Base-by-base conservation (phyloP, 2,888 invertebrate genomes). In the Smittia sp. region DNA sequence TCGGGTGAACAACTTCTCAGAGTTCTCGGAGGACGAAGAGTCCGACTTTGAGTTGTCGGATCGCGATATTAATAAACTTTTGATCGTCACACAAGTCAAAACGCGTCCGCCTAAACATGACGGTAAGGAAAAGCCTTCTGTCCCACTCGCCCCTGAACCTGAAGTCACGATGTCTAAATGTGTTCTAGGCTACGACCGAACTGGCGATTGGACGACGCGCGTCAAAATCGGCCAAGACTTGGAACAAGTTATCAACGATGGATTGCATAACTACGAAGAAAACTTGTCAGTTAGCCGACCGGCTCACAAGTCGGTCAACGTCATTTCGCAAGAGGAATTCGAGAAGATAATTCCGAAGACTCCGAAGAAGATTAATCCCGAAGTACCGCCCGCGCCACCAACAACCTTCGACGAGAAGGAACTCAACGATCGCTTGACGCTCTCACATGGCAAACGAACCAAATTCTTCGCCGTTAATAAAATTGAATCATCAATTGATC, bases 401-500 rank as follows among this genome's bases (percentile, higher is more conserved):
- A 85, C 87, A 9, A 81, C 85, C 75, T 78, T 82, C 76, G 22
- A 76, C 77, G 39, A 77, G 75, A 39, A 76, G 67, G 46, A 75
- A 74, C 2, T 77, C 78, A 74, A 77, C 76, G n/a, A 38, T 22
- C 62, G 62, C 6, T 41, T 74, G 7, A 68, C 38, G n/a, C n/a
- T 62, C 9, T 69, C 69, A 11, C 46, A 39, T 39, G 70, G 76
- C 38, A 79, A 89, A 1, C 88, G 89, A 76, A 91, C 91, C 22
- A 86, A 97, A 73, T 98, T 98, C 86, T 98, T 96, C 83, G 96
- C 97, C 0, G 96, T 97, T 6, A 92, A 91, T 75, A 96, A 96
- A 82, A 93, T 94, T 78, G 81, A 82, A 73, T 32, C 32, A 6
- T 78, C 79, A 13, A 79, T 82, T 74, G 89, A 89, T 84, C 87